Base-by-base conservation (phyloP, 2,888 invertebrate species). In the Ectropis crepuscularia region DNA sequence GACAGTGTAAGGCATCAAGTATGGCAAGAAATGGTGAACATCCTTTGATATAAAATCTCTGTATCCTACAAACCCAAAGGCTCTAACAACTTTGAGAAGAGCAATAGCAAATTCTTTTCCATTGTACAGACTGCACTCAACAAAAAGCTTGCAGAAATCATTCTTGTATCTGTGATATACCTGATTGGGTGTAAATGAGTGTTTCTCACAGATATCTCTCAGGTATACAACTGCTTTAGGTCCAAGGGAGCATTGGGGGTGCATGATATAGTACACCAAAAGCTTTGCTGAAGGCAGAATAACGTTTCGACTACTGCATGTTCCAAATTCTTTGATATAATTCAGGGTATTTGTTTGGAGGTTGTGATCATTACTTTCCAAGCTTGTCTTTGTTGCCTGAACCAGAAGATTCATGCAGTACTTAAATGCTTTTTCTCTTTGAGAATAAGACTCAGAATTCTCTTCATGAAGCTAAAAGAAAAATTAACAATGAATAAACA, bases 41-140 rank as follows among this genome's bases (percentile, higher is more conserved):
- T 96, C 96, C 79, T 95, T 95, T 0, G 93, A 93, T 61, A 96
- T 90, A 60, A 96, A 95, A 77, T 96, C 95, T 76, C 95, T 94
- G 7, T 95, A 94, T 43, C 95, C 95, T 28, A 94, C 93, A 74
- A 95, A 96, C 0, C 96, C 96, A 58, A 96, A 94, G 65, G 96
- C 95, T 71, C 94, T 93, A 0, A 95, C 94, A 0, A 95, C 92
- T 77, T 94, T 94, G 9, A 94, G 88, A 57, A 96, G 84, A 0
- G 95, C 93, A 51, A 94, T 89, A 0, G 93, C 88, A 72, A 95
- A 92, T 53, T 93, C 94, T 70, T 94, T 94, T 0, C 93, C 92
- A 65, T 93, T 89, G 60, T 93, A 86, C 57, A 94, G 91, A 75
- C 95, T 95, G 61, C 94, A 90, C 58, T 94, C 94, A 5, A 94